Conservation (phyloP, 2,888 invertebrate genomes). For the Drosophila mayaguana region DNA sequence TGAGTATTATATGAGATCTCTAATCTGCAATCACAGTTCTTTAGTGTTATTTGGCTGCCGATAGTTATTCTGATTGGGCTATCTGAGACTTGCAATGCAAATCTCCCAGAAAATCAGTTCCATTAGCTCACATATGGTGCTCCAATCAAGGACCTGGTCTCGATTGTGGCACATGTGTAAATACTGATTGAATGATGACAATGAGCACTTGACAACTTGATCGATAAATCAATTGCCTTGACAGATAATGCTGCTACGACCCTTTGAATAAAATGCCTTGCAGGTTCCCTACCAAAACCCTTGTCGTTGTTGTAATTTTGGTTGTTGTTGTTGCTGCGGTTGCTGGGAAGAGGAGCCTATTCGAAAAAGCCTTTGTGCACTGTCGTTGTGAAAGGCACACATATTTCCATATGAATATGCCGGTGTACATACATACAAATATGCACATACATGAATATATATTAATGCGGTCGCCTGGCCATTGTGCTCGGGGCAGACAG, state of each 20-base stretch:
- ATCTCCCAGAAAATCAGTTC: constrained; percentile 9
- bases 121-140: constrained; percentile 7
- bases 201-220: constrained; percentile 79
- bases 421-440: constrained; percentile 36
- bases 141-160: constrained; percentile 28
- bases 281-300: constrained; percentile 17
- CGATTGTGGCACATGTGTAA: constrained; percentile 65
- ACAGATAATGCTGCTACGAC: constrained; percentile 66
- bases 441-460: constrained; percentile 4
- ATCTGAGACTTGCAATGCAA: constrained; percentile 8
- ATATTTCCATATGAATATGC: constrained; percentile 30
- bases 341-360: background rate
- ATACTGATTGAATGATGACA: constrained; percentile 75
- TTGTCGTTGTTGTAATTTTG: constrained; percentile 25
- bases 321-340: constrained; percentile 7
- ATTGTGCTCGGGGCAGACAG: constrained; percentile 54
- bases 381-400: constrained; percentile 14
- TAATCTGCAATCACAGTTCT: background rate
- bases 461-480: constrained; percentile 31
- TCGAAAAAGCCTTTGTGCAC: constrained; percentile 47
- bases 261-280: constrained; percentile 61
- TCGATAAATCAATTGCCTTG: constrained; percentile 81
- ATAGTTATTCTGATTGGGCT: background rate
- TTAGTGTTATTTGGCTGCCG: background rate
- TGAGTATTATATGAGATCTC: background rate